phyloP scores from a whole-genome alignment of 1,140 invertebrate species.

The Camponotus vicinus region DNA sequence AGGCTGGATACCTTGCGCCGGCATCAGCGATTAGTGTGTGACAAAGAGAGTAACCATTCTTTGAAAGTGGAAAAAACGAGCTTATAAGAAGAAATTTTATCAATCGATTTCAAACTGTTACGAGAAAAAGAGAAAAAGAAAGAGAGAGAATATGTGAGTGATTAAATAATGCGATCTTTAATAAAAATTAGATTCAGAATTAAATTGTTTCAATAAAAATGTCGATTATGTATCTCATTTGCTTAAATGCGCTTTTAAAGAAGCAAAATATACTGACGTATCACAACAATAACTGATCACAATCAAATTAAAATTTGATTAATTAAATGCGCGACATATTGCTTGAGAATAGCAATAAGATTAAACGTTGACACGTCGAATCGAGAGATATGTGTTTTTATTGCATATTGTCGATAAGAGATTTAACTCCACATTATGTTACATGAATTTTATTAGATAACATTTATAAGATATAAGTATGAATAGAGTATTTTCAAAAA shows the following conservation, averaged over 20 bases:
- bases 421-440: slow-evolving; percentile 15
- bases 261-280: background rate
- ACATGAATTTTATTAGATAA: slow-evolving; percentile 9
- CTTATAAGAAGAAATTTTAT: slow-evolving; percentile 24
- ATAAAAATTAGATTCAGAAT: background rate
- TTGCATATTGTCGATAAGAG: slow-evolving; percentile 2
- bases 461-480: background rate
- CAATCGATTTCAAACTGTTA: slow-evolving; percentile 9
- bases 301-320: slow-evolving; percentile 1
- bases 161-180: slow-evolving; percentile 32
- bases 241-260: slow-evolving; percentile 13
- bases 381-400: slow-evolving; percentile 2
- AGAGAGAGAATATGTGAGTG: background rate
- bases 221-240: background rate
- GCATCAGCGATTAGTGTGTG: slow-evolving; percentile 81
- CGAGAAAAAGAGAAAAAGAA: background rate
- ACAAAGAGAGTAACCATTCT: slow-evolving; percentile 62
- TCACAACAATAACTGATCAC: background rate
- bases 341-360: slow-evolving; percentile 9
- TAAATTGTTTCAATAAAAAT: slow-evolving; percentile 5
- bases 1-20: slow-evolving; percentile 82
- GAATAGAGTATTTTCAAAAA: background rate
- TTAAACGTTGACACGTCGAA: background rate
- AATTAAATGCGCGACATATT: slow-evolving; percentile 9
- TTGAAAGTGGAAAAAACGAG: slow-evolving; percentile 34